Base-by-base conservation (phyloP, 1,140 invertebrate genomes). In the Leptoteleia sp. region DNA sequence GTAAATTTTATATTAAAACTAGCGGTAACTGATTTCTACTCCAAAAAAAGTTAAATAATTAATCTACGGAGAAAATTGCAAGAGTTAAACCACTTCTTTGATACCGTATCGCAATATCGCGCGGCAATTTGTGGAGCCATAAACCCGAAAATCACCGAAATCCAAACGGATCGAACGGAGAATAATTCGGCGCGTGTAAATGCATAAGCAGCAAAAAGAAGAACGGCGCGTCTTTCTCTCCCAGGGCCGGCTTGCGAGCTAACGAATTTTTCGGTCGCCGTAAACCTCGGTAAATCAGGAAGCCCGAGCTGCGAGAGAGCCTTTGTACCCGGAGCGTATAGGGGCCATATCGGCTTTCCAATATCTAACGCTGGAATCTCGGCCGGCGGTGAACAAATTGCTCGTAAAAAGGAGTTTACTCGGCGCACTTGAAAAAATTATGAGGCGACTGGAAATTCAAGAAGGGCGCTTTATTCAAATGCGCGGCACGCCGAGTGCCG, bases 391-490 rank as follows among this genome's bases (percentile, higher is more conserved):
- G 73, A 77, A 77, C 75, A 77, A 77, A 77, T 77, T 77, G 75
- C 50, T 77, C 75, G 65, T 77, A 77, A 77, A 77, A 71, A 77
- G 75, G 59, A 77, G 67, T 71, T 77, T 77, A 77, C 52, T 71
- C 43, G 59, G 52, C 12, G 59, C 38, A 61, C 67, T 77, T 77
- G 75, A 77, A 77, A 71, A 77, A 77, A 71, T 77, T 77, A 77
- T 67, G 65, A 77, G 75, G 35, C 75, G 29, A 54, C 59, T 59
- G 61, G 59, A 71, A 67, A 70, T 70, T 65, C 55, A 59, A 71
- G 75, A 65, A 77, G 37, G 67, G 52, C 35, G 64, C 52, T 77
- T 78, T 78, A 72, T 78, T 78, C 61, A 78, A 72, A 78, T 68
- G 40, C 54, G 54, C 61, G 76, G 52, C 59, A 59, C 31, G 52